These are phyloP conservation scores for Rhogogaster chlorosoma DNA, from an alignment of 2,888 invertebrate species.

Conservation along the genomic window DNA sequence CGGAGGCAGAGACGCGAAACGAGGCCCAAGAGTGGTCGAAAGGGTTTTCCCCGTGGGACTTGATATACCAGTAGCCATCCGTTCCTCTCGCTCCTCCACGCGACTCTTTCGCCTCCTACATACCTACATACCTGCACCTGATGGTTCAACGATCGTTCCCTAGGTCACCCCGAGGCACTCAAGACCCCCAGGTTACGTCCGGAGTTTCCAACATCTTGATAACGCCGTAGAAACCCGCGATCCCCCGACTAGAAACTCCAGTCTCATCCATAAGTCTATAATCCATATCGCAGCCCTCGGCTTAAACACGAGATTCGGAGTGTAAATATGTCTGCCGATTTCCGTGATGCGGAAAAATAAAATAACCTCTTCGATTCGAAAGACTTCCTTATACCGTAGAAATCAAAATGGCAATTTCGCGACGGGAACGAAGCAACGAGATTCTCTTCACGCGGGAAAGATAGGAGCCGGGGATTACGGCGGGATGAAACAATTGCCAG, in stretches of 20 bases:
- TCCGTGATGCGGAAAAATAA: background rate
- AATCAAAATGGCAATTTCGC: background rate
- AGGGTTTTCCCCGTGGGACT: constrained; percentile 13
- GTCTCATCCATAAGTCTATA: constrained; percentile 9
- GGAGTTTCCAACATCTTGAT: constrained; percentile 8
- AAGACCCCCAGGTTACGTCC: constrained; percentile 19
- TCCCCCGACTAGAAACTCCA: background rate
- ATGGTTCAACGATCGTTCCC: constrained; percentile 38
- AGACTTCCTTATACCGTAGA: background rate
- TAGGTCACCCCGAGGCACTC: constrained; percentile 10
- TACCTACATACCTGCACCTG: constrained; percentile 23
- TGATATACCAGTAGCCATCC: constrained; percentile 10
- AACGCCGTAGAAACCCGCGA: background rate
- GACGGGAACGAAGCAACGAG: background rate
- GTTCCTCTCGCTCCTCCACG: background rate
- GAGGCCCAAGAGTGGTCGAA: constrained; percentile 24
- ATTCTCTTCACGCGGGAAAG: background rate
- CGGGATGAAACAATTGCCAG: constrained; percentile 33
- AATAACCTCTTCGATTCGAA: background rate
- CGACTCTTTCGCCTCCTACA: constrained; percentile 23
- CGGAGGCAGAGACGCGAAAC: background rate
- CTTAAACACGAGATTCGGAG: background rate
- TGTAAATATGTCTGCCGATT: background rate
- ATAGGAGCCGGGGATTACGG: background rate
- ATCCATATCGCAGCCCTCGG: background rate